phyloP scores from a whole-genome alignment of 2,113 vertebrate species.

The Tetrao urogallus region DNA sequence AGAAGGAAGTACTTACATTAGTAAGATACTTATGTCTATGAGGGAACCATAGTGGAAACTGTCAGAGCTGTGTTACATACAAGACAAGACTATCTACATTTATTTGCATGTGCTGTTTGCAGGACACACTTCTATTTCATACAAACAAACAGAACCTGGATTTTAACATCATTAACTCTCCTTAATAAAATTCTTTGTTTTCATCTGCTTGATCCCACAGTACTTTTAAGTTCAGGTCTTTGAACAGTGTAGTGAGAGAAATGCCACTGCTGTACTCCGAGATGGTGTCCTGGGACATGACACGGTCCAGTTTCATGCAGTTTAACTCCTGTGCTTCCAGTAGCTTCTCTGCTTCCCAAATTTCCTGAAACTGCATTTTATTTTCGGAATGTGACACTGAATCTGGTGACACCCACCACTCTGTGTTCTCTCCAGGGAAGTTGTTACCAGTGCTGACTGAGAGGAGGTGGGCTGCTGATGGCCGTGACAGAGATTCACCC shows the following conservation, averaged over 20 bases:
- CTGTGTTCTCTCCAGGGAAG: neutral
- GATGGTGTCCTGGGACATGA: neutral
- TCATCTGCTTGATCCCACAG: constrained; percentile 68
- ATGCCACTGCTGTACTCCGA: accelerated
- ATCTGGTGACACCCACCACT: neutral
- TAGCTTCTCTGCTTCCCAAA: neutral
- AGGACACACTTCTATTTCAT: neutral
- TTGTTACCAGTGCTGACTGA: accelerated
- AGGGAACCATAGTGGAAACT: neutral
- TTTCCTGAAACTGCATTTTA: neutral
- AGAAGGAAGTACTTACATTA: neutral
- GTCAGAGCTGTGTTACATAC: neutral
- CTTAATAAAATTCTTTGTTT: neutral
- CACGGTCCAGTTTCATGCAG: neutral
- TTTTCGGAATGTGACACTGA: neutral
- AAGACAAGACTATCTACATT: neutral
- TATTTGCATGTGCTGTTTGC: neutral
- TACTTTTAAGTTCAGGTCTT: constrained; percentile 73
- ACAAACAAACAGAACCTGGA: neutral
- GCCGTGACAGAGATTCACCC: accelerated
- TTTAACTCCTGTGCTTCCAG: neutral
- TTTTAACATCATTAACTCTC: neutral
- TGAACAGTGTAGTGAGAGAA: constrained; percentile 59
- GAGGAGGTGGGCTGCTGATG: neutral
- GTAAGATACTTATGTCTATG: accelerated